Base-by-base conservation (phyloP, 2,888 invertebrate genomes). In the Eupeodes latifasciatus region DNA sequence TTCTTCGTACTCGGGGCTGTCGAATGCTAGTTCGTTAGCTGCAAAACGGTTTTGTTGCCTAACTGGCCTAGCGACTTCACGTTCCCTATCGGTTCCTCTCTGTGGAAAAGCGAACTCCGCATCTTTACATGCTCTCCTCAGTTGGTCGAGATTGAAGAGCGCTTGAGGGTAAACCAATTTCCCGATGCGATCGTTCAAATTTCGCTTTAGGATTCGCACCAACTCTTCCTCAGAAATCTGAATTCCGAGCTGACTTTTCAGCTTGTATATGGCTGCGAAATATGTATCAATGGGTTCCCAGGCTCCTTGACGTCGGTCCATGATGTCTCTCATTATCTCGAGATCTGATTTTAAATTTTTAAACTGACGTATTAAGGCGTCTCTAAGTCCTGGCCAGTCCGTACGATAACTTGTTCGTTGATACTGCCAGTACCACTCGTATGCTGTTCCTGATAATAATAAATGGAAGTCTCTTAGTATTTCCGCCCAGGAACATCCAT, bases 401-500 rank as follows among this genome's bases (percentile, higher is more conserved):
- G 47, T 27, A 27, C 59, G 59, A 16, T 14, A 71, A 19, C 27
- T 57, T 1, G 57, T 27, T 19, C 57, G 16, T 44, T 59, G 40
- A 19, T 47, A 72, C 14, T 72, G 72, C 72, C 72, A 72, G 27
- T 72, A 59, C 57, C 57, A 72, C 14, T 72, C 71, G 6, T 51
- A 44, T 1, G 57, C 57, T 12, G 69, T n/a, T 0, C 55, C 69
- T 0, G 69, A 53, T n/a, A 69, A 10, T 9, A 51, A 34, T 6
- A 69, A 14, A 7, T 69, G 69, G 16, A 71, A 71, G 16, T 71
- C 71, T 11, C 71, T 36, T 40, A 71, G 40, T 40, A 71, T 71
- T 16, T 71, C 71, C 9, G 57, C n/a, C 71, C 71, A 71, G 5
- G 51, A 4, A 27, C 67, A 67, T 2, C 36, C 51, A 34, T 67